phyloP scores from a whole-genome alignment of 2,888 invertebrate species.

The Protonemura montana region DNA sequence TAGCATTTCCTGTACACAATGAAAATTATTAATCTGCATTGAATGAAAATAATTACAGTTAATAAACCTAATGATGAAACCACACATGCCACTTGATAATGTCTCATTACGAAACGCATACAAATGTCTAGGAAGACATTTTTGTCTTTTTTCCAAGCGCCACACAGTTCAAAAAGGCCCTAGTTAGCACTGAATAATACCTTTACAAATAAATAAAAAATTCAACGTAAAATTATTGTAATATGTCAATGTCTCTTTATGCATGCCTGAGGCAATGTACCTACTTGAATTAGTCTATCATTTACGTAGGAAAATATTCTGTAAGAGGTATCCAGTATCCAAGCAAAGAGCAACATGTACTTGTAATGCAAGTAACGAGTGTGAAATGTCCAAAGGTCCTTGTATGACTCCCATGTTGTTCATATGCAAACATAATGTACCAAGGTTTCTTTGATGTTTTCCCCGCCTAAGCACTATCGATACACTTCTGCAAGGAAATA shows the following conservation, averaged over 20 bases:
- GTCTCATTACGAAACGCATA: neutral
- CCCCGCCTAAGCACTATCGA: too few species aligned
- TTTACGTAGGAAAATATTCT: neutral
- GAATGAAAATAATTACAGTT: neutral
- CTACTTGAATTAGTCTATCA: neutral
- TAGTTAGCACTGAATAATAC: slow-evolving; percentile 3
- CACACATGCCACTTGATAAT: neutral
- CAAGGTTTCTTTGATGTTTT: too few species aligned
- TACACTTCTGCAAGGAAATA: too few species aligned
- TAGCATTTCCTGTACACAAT: too few species aligned
- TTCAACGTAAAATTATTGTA: neutral
- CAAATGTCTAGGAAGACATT: neutral
- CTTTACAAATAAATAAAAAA: neutral
- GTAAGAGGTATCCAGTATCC: neutral
- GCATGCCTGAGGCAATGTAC: neutral
- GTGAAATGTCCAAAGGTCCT: too few species aligned
- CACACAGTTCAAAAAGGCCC: neutral
- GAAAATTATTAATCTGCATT: neutral
- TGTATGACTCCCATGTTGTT: too few species aligned
- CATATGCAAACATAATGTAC: too few species aligned
- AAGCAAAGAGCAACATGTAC: neutral
- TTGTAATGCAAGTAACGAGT: neutral
- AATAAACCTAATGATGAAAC: neutral
- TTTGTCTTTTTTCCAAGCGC: neutral
- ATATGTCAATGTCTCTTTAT: slow-evolving; percentile 35